Conservation (phyloP, 2,797 vertebrate species). For the Anolis apletophallus region DNA sequence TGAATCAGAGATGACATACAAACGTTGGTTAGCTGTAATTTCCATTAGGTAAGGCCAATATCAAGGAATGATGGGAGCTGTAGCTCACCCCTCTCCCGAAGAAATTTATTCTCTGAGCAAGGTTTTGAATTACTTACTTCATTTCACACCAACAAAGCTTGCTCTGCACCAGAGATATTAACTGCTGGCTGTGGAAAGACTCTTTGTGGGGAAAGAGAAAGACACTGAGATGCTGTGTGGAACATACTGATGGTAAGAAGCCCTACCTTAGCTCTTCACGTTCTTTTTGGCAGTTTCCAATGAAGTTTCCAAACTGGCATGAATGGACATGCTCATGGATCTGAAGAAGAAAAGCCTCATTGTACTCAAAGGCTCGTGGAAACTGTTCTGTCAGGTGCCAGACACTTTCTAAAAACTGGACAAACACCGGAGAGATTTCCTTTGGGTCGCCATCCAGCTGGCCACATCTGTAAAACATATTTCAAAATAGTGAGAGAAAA, state of each 20-base stretch:
- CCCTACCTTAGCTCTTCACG: constrained; percentile 94
- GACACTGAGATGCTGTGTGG: background rate
- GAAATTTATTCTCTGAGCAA: background rate
- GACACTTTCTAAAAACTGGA: constrained; percentile 95
- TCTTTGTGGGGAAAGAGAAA: constrained; percentile 4
- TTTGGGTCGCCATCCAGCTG: constrained; percentile 94
- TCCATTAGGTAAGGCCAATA: background rate
- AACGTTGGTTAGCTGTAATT: background rate
- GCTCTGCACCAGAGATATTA: background rate
- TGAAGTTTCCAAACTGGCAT: constrained; percentile 98
- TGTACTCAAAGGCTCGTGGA: constrained; percentile 95
- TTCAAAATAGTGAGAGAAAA: constrained; percentile 18
- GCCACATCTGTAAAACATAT: constrained; percentile 86
- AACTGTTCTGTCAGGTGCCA: constrained; percentile 97
- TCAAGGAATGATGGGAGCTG: background rate
- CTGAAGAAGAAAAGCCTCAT: constrained; percentile 96
- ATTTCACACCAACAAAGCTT: background rate
- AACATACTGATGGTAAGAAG: background rate
- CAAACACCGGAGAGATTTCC: constrained; percentile 96
- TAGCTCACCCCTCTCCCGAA: background rate
- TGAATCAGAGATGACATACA: background rate
- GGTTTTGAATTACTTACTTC: background rate
- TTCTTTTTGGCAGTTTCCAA: constrained; percentile 94
- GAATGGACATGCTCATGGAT: constrained; percentile 98
- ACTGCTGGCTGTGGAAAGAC: background rate